Percentiles rank a stretch among this genome's conserved stretches.
Evolutionary conservation across 2,113 vertebrate species (phyloP).

Genomic region (Eleginops maclovinus): DNA sequence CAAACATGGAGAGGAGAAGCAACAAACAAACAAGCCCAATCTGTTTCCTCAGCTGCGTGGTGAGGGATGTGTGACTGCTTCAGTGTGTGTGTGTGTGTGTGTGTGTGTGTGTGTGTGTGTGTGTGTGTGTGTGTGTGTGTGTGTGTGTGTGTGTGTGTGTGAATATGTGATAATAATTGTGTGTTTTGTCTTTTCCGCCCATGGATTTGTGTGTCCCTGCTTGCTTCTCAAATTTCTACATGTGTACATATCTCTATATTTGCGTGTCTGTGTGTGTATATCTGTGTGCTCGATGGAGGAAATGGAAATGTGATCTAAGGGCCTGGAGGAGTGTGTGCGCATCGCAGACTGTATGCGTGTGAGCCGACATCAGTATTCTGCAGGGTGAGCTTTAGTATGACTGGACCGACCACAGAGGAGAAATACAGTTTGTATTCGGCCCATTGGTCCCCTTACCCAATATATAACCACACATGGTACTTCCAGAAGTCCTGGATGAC

Average conservation of each 20-base stretch:
- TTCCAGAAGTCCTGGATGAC: conserved; percentile 6
- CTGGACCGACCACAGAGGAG: conserved; percentile 40
- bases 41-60: conserved; percentile 79
- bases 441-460: conserved; percentile 1
- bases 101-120: conserved; percentile 35
- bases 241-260: conserved; percentile 7
- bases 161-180: conserved; percentile 29
- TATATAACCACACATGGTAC: not conserved
- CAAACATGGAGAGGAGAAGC: conserved; percentile 67
- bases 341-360: conserved; percentile 51
- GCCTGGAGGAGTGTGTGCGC: conserved; percentile 49
- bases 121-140: conserved; percentile 32
- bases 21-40: conserved; percentile 76
- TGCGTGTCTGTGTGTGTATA: not conserved
- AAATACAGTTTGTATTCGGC: conserved; percentile 33
- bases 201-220: conserved; percentile 2
- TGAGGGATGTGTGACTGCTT: conserved; percentile 50
- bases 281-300: conserved; percentile 42
- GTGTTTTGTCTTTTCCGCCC: not conserved
- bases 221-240: conserved; percentile 13
- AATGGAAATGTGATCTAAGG: conserved; percentile 72
- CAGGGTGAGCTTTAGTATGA: conserved; percentile 42
- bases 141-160: conserved; percentile 25
- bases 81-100: conserved; percentile 23
- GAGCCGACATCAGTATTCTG: conserved; percentile 72